Evolutionary conservation across 2,797 vertebrate species (phyloP).

Genomic region (Poeciliopsis infans): DNA sequence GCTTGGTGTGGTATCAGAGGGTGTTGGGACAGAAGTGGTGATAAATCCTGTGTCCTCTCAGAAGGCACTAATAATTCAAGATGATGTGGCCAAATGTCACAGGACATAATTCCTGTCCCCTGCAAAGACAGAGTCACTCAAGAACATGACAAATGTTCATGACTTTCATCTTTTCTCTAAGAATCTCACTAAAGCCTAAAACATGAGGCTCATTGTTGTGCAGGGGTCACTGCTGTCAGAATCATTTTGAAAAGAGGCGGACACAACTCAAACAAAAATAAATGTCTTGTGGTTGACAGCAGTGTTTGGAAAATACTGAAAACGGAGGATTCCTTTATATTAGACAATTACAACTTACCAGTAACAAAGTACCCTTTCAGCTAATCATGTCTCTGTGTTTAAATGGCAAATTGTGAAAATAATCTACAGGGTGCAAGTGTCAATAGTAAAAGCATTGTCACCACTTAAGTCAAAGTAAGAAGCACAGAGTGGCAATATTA

Average conservation of each 20-base stretch:
- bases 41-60: constrained; percentile 79
- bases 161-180: constrained; percentile 55
- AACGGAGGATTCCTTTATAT: constrained; percentile 11
- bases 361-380: constrained; percentile 27
- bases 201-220: constrained; percentile 28
- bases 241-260: constrained; percentile 31
- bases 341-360: constrained; percentile 18
- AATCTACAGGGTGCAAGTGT: constrained; percentile 6
- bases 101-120: constrained; percentile 76
- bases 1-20: constrained; percentile 68
- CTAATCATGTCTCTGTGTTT: constrained; percentile 31
- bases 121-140: constrained; percentile 68
- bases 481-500: neutral
- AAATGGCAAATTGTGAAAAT: constrained; percentile 29
- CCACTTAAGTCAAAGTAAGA: neutral
- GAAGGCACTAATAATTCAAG: constrained; percentile 78
- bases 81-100: constrained; percentile 82
- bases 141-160: constrained; percentile 61
- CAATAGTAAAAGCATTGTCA: neutral
- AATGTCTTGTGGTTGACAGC: neutral
- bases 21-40: constrained; percentile 72
- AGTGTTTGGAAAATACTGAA: constrained; percentile 32
- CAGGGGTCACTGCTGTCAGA: constrained; percentile 25
- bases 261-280: constrained; percentile 13
- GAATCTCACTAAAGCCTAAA: constrained; percentile 54